Base-by-base conservation (phyloP, 2,888 invertebrate genomes). In the Drosophila robusta region DNA sequence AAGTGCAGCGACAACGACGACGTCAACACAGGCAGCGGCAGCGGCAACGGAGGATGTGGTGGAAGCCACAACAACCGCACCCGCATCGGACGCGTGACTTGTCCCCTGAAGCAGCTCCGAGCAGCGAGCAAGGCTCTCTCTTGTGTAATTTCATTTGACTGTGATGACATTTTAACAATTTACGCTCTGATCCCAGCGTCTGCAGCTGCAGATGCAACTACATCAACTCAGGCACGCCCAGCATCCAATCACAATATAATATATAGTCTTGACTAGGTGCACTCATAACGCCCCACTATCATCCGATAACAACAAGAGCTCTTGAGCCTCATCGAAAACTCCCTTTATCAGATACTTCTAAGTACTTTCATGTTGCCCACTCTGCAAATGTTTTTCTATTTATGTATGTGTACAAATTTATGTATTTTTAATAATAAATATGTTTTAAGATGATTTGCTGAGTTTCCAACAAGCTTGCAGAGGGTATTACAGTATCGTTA, bases 111-210 rank as follows among this genome's bases (percentile, higher is more conserved):
- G 36, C 58, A 66, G 24, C 55, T 18, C 36, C 16, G 44, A 36
- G 51, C 34, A 39, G 47, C 42, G 42, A 49, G 18, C 42, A 66
- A 51, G 41, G 46, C 46, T 67, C 51, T 72, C 72, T 72, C 63
- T 54, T 72, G 68, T 68, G 73, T 75, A 82, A 75, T 81, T 90
- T 65, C 77, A 88, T 87, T 79, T 89, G 90, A 89, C 89, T 89
- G 89, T 89, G 89, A 89, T 89, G 90, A 89, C 84, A 83, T 83
- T 77, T 81, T 80, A 75, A 87, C 87, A 88, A 87, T 75, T 71
- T 75, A 80, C 71, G 67, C 73, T 73, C 65, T 74, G 67, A 66
- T 73, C 66, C 69, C 69, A 66, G 65, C 61, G 45, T 46, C 47
- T 54, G 45, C 38, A 26, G n/a, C 36, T n/a, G 26, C 61, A 57